Conservation (phyloP, 2,888 invertebrate genomes). For the Achlya flavicornis region DNA sequence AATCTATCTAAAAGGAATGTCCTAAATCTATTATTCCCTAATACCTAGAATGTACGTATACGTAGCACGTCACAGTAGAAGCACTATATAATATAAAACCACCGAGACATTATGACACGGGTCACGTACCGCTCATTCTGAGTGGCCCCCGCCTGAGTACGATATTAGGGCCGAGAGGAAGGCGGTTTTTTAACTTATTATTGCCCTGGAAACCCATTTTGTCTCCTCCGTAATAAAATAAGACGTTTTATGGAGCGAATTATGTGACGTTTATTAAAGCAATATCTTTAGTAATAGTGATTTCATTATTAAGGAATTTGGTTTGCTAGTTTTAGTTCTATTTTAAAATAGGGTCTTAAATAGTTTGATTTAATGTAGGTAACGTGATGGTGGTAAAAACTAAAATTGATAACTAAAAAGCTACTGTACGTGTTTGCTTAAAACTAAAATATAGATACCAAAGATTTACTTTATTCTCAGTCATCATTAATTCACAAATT, state of each 20-base stretch:
- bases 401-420: too few relatives aligned
- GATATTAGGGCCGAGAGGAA: slow-evolving; percentile 9
- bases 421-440: too few relatives aligned
- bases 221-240: slow-evolving; percentile 7
- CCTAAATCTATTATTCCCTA: not conserved
- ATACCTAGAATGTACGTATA: not conserved
- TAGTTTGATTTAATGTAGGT: too few relatives aligned
- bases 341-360: not conserved
- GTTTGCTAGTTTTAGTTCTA: not conserved
- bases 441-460: too few relatives aligned
- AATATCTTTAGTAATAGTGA: slow-evolving; percentile 6
- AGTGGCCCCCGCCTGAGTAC: slow-evolving; percentile 10
- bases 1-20: too few relatives aligned
- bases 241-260: slow-evolving; percentile 8
- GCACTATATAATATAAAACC: slow-evolving; percentile 2
- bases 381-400: too few relatives aligned
- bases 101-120: slow-evolving; percentile 4
- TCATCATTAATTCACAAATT: too few relatives aligned
- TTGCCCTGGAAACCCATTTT: slow-evolving; percentile 12
- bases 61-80: not conserved
- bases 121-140: slow-evolving; percentile 9
- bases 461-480: too few relatives aligned
- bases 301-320: not conserved
- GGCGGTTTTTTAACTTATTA: slow-evolving; percentile 14
- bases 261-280: slow-evolving; percentile 6